Evolutionary conservation across 2,113 vertebrate species (phyloP).

Genomic region (Empidonax traillii): DNA sequence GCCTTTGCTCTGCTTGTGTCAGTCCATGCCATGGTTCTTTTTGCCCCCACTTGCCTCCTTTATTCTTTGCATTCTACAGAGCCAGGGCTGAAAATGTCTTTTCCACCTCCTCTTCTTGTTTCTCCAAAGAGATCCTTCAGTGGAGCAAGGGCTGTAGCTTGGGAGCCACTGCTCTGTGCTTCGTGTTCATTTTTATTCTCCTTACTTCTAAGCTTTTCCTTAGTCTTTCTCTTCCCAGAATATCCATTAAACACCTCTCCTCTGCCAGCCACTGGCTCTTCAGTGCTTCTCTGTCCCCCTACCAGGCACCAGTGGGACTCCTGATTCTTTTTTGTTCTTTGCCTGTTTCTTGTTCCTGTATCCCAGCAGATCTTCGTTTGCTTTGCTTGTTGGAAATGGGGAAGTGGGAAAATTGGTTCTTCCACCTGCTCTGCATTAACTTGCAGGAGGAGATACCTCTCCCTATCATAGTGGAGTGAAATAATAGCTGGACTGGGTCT

Average conservation of each 20-base stretch:
- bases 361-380: background rate
- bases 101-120: background rate
- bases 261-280: slow-evolving; percentile 17
- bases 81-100: slow-evolving; percentile 20
- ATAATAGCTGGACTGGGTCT: background rate
- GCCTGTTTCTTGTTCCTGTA: slow-evolving; percentile 6
- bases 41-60: background rate
- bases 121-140: slow-evolving; percentile 24
- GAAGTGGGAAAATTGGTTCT: slow-evolving; percentile 38
- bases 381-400: background rate
- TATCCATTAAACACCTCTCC: slow-evolving; percentile 33
- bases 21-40: background rate
- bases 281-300: background rate
- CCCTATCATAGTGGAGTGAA: background rate
- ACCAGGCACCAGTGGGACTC: slow-evolving; percentile 2
- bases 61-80: slow-evolving; percentile 22
- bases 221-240: slow-evolving; percentile 44
- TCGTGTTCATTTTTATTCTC: background rate
- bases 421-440: background rate
- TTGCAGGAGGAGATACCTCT: slow-evolving; percentile 5
- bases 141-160: slow-evolving; percentile 23
- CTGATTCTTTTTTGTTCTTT: background rate
- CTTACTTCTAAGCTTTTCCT: slow-evolving; percentile 31
- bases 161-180: slow-evolving; percentile 22
- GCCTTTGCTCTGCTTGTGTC: slow-evolving; percentile 7